These are phyloP conservation scores for Acropternis orthonyx DNA, from an alignment of 2,797 vertebrate species.

Conservation along the genomic window DNA sequence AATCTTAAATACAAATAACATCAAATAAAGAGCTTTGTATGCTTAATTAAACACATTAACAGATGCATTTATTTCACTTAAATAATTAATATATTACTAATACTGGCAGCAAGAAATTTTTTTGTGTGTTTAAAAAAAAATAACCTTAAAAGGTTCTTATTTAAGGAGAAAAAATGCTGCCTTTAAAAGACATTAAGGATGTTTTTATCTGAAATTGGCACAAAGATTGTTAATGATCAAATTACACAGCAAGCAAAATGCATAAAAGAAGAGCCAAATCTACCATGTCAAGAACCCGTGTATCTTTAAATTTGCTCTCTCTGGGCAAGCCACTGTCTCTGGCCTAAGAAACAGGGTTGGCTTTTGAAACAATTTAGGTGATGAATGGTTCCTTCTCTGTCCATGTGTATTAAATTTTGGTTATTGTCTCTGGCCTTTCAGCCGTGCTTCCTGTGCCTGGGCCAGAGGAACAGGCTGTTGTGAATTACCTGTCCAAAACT, in stretches of 20 bases:
- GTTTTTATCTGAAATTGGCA: neutral
- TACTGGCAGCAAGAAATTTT: neutral
- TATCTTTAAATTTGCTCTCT: neutral
- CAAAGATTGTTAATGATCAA: neutral
- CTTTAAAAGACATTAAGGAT: neutral
- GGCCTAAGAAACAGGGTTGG: neutral
- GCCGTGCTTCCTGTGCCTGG: accelerated
- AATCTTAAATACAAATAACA: constrained; percentile 69
- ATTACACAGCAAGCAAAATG: neutral
- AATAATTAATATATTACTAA: constrained; percentile 47
- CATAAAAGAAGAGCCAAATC: neutral
- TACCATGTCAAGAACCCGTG: neutral
- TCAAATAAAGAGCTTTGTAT: constrained; percentile 57
- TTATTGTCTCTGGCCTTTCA: neutral
- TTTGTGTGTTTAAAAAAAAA: neutral
- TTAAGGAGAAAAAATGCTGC: neutral
- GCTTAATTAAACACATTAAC: constrained; percentile 66
- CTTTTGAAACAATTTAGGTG: neutral
- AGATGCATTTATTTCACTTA: constrained; percentile 60
- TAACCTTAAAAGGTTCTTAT: neutral
- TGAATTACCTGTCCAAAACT: neutral
- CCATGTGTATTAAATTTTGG: neutral
- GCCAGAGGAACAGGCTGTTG: neutral
- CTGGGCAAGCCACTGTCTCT: neutral
- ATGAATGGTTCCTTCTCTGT: neutral